Conservation (phyloP, 2,888 invertebrate species). For the Thereva unica region DNA sequence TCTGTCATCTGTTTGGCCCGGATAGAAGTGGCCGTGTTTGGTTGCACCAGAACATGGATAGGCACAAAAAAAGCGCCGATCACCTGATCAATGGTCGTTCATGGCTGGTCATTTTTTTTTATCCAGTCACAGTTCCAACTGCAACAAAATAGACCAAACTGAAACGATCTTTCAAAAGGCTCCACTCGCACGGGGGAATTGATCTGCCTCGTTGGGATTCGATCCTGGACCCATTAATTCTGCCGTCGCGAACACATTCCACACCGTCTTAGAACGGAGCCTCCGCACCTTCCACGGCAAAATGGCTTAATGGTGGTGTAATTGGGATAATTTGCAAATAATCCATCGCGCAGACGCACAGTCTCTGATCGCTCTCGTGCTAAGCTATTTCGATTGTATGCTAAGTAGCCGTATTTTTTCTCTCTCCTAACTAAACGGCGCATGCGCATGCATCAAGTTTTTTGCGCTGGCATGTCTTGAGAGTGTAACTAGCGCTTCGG, state of each 20-base stretch:
- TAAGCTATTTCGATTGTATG: conserved; percentile 21
- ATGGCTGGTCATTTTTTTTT: no score
- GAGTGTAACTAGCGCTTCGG: no score
- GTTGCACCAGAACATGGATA: conserved; percentile 1
- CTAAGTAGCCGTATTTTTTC: conserved; percentile 4
- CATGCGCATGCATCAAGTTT: no score
- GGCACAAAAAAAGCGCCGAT: not conserved
- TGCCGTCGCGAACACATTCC: conserved; percentile 7
- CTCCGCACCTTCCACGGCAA: conserved; percentile 9
- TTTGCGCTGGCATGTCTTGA: no score
- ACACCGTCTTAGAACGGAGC: conserved; percentile 9
- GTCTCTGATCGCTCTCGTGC: no score
- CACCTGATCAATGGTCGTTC: no score
- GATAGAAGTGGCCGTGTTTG: conserved; percentile 8
- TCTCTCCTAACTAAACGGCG: no score
- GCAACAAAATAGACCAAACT: no score
- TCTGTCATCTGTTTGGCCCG: conserved; percentile 16
- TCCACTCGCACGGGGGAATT: no score
- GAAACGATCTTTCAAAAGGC: no score
- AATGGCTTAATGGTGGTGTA: conserved; percentile 16
- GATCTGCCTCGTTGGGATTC: no score
- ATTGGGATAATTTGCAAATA: conserved; percentile 32
- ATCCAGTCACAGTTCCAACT: no score
- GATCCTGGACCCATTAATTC: conserved; percentile 17
- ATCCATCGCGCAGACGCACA: not conserved